A percentile compares a stretch with the other conserved stretches of the same genome.
These are phyloP conservation scores for Chloroceryle inda DNA, from an alignment of 2,797 vertebrate genomes.

Conservation along the genomic window DNA sequence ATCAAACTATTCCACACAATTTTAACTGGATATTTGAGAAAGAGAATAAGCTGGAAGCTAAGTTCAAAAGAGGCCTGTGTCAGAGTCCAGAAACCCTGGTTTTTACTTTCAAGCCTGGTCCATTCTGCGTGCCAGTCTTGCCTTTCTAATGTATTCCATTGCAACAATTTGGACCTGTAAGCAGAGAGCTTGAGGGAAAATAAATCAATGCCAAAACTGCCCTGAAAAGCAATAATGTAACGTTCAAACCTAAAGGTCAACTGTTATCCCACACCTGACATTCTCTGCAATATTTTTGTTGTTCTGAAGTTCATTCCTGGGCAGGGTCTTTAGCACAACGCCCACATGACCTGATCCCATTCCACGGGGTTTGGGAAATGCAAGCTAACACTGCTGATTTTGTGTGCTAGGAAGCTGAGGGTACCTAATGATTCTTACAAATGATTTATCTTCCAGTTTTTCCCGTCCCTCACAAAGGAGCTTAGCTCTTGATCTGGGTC, in stretches of 20 bases:
- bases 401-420: neutral
- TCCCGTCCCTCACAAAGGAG: neutral
- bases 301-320: neutral
- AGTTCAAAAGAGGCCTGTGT: neutral
- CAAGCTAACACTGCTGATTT: neutral
- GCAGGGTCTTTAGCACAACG: neutral
- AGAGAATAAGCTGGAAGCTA: neutral
- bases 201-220: neutral
- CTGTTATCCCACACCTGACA: neutral
- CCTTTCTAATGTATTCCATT: neutral
- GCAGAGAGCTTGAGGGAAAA: neutral
- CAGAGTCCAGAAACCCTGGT: neutral
- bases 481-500: neutral
- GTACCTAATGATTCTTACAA: neutral
- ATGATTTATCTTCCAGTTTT: neutral
- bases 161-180: neutral
- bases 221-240: neutral
- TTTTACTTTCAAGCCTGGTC: neutral
- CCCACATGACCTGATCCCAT: neutral
- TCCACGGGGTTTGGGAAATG: neutral
- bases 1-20: neutral
- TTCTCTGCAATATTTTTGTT: neutral
- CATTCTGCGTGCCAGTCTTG: neutral
- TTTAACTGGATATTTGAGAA: neutral
- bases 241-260: neutral